A percentile compares a stretch with the other conserved stretches of the same genome.
phyloP scores from a whole-genome alignment of 2,113 vertebrate genomes.

The Nerophis ophidion region DNA sequence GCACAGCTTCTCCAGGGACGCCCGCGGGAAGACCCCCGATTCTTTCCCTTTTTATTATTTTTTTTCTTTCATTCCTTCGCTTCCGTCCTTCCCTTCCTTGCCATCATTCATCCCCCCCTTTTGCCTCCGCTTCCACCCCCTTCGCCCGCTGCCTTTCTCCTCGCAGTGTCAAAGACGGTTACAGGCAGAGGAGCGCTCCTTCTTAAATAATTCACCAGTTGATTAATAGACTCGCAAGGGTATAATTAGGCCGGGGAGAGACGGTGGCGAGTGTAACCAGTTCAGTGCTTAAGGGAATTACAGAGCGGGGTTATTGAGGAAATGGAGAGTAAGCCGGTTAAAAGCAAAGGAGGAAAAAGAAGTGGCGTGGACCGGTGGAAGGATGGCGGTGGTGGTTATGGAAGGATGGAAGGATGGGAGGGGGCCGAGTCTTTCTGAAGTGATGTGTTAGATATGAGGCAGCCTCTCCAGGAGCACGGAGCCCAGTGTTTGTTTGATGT shows the following conservation, averaged over 20 bases:
- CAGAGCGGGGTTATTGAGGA: slow-evolving; percentile 79
- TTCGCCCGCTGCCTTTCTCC: slow-evolving; percentile 43
- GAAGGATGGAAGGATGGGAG: slow-evolving; percentile 41
- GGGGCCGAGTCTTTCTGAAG: slow-evolving; percentile 76
- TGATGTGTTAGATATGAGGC: slow-evolving; percentile 84
- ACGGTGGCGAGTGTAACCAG: slow-evolving; percentile 91
- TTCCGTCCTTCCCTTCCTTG: slow-evolving; percentile 24
- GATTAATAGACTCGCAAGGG: slow-evolving; percentile 99
- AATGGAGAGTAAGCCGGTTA: slow-evolving; percentile 63
- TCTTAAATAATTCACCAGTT: slow-evolving; percentile 99
- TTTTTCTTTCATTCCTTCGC: slow-evolving; percentile 27
- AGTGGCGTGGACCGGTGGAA: slow-evolving; percentile 64
- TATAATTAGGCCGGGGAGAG: slow-evolving; percentile 99
- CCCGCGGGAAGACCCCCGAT: slow-evolving; percentile 61
- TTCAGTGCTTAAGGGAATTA: slow-evolving; percentile 94
- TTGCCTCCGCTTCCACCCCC: slow-evolving; percentile 26
- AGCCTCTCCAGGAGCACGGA: slow-evolving; percentile 92
- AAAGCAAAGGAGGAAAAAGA: slow-evolving; percentile 26
- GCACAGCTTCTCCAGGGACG: slow-evolving; percentile 62
- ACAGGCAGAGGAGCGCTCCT: slow-evolving; percentile 85
- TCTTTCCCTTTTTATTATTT: slow-evolving; percentile 46
- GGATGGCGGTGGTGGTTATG: slow-evolving; percentile 44
- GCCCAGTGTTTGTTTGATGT: slow-evolving; percentile 97
- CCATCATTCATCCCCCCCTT: slow-evolving; percentile 10
- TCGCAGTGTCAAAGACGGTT: slow-evolving; percentile 84